Percentiles rank a stretch among this genome's conserved stretches.
phyloP scores from a whole-genome alignment of 2,797 vertebrate genomes.

The Anas acuta region DNA sequence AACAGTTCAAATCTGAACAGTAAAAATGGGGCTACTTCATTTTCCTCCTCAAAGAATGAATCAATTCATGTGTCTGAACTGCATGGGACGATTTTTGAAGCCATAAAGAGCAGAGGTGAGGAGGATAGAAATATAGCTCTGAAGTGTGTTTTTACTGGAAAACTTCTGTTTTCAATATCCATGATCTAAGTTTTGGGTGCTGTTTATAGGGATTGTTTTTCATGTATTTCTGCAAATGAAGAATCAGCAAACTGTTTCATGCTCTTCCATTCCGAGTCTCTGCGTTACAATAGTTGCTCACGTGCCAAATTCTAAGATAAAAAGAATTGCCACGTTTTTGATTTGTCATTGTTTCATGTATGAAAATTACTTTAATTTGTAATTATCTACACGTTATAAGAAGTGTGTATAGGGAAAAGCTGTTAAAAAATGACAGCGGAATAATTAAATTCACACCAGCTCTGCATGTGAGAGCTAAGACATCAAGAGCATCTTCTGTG shows the following conservation, averaged over 20 bases:
- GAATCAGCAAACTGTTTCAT: slow-evolving; percentile 26
- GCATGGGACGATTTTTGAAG: not conserved
- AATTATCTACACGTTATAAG: slow-evolving; percentile 40
- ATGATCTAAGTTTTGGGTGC: not conserved
- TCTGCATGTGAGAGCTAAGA: not conserved
- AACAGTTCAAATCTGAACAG: not conserved
- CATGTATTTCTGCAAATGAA: not conserved
- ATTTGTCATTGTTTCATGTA: slow-evolving; percentile 63
- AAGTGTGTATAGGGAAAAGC: slow-evolving; percentile 28
- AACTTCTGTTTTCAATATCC: not conserved
- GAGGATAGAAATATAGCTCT: rapidly evolving
- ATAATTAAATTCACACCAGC: slow-evolving; percentile 55
- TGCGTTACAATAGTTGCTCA: not conserved
- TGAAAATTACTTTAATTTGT: slow-evolving; percentile 49
- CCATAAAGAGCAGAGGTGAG: not conserved
- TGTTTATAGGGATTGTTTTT: not conserved
- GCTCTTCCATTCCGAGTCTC: not conserved
- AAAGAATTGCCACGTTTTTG: not conserved
- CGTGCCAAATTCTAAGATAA: slow-evolving; percentile 20
- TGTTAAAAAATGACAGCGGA: slow-evolving; percentile 34
- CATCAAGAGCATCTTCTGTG: slow-evolving; percentile 19
- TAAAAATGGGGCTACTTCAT: not conserved
- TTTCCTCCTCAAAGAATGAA: too few species aligned
- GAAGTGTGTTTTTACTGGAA: not conserved
- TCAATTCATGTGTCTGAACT: not conserved